These are phyloP conservation scores for Vipera latastei DNA, from an alignment of 2,797 vertebrate species.

Conservation along the genomic window DNA sequence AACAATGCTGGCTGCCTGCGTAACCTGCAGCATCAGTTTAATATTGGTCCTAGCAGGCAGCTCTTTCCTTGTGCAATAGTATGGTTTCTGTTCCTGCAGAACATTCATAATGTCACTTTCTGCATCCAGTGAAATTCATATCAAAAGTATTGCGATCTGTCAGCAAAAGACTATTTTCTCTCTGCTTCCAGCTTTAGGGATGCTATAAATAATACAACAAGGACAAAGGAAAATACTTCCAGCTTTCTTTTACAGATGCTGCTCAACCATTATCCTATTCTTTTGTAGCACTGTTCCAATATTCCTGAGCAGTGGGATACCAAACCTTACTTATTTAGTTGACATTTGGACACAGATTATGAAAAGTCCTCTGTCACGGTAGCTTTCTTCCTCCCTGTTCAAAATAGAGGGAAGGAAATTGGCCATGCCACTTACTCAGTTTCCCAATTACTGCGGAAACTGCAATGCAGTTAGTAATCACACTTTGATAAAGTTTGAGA, in stretches of 20 bases:
- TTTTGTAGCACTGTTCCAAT: background rate
- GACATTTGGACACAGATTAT: background rate
- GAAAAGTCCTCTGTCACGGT: background rate
- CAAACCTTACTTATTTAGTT: background rate
- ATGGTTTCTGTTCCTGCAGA: background rate
- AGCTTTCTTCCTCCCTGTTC: background rate
- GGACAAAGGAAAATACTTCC: background rate
- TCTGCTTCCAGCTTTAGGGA: background rate
- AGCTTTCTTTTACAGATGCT: background rate
- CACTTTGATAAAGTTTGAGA: background rate
- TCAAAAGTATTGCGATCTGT: background rate
- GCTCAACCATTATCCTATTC: background rate
- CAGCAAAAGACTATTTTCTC: background rate
- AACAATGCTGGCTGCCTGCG: background rate
- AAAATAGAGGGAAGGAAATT: background rate
- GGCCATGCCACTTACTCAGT: background rate
- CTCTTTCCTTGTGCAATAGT: background rate
- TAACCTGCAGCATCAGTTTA: background rate
- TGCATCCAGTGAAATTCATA: background rate
- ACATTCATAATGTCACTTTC: background rate
- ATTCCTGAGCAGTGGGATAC: background rate
- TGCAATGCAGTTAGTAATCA: background rate
- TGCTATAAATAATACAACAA: background rate
- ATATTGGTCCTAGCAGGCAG: background rate
- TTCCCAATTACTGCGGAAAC: background rate